These are phyloP conservation scores for Hyalella azteca DNA, from an alignment of 2,888 invertebrate species.

Conservation along the genomic window DNA sequence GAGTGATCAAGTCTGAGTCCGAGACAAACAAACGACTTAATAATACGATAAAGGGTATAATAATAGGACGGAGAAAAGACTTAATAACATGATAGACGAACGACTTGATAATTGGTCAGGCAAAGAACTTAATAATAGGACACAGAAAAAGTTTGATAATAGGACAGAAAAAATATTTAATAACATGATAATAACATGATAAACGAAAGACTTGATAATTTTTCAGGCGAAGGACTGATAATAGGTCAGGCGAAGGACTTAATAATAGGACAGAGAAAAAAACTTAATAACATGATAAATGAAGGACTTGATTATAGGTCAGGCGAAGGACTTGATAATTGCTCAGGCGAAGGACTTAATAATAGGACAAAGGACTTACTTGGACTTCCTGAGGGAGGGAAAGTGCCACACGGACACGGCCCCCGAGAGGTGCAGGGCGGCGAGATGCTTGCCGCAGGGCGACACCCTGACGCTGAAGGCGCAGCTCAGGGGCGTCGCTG, in stretches of 20 bases:
- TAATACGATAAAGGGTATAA: no score
- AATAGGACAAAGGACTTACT: conserved; percentile 25
- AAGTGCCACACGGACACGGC: conserved; percentile 74
- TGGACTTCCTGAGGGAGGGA: conserved; percentile 68
- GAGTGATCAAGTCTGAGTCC: no score
- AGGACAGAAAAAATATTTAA: no score
- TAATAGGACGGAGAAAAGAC: no score
- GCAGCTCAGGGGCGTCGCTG: conserved; percentile 66
- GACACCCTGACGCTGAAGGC: conserved; percentile 73
- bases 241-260: not conserved
- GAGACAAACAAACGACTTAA: no score
- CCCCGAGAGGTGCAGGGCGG: conserved; percentile 74
- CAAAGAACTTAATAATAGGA: no score
- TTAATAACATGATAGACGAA: no score
- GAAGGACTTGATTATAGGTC: not conserved
- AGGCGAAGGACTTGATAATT: not conserved
- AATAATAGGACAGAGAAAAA: no score
- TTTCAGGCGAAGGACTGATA: not conserved
- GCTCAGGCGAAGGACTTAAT: not conserved
- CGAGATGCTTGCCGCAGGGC: conserved; percentile 69
- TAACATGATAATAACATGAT: no score
- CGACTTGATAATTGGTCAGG: no score
- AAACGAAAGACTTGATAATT: not conserved
- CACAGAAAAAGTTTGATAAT: no score
- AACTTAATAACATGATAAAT: no score